Percentiles rank a stretch among this genome's conserved stretches.
phyloP scores from a whole-genome alignment of 2,797 vertebrate genomes.

The Xiphophorus birchmanni region DNA sequence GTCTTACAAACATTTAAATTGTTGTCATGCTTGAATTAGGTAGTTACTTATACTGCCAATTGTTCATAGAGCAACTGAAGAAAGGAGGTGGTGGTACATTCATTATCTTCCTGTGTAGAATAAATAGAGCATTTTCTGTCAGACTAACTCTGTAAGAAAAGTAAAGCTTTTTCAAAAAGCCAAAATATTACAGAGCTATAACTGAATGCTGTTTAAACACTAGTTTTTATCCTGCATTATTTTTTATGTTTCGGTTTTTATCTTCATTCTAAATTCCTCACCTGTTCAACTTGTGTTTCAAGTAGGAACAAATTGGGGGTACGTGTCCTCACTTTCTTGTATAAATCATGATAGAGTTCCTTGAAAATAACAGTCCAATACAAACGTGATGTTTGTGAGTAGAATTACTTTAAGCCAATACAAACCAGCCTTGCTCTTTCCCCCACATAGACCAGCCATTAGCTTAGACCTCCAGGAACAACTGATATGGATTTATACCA shows the following conservation, averaged over 20 bases:
- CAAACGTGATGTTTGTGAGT: neutral
- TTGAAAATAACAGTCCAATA: neutral
- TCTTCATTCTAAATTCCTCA: neutral
- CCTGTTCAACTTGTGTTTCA: neutral
- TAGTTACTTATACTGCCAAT: neutral
- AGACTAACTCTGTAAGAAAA: neutral
- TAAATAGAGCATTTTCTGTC: neutral
- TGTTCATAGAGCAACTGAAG: neutral
- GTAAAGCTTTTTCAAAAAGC: neutral
- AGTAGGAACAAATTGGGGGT: neutral
- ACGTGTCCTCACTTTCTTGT: neutral
- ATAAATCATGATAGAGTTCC: neutral
- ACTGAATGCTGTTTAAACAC: neutral
- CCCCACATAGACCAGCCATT: neutral
- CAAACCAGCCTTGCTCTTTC: neutral
- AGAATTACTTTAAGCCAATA: neutral
- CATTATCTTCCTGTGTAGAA: neutral
- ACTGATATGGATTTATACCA: neutral
- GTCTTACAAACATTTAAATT: neutral
- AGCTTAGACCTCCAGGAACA: neutral
- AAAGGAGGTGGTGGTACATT: neutral
- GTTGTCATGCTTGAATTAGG: neutral
- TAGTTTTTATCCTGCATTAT: neutral
- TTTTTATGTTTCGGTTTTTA: neutral
- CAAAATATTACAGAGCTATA: neutral